Evolutionary conservation across 2,113 vertebrate species (phyloP), one percentile per base, ranked within the genome.

Genomic region (Corythornis cristatus): DNA sequence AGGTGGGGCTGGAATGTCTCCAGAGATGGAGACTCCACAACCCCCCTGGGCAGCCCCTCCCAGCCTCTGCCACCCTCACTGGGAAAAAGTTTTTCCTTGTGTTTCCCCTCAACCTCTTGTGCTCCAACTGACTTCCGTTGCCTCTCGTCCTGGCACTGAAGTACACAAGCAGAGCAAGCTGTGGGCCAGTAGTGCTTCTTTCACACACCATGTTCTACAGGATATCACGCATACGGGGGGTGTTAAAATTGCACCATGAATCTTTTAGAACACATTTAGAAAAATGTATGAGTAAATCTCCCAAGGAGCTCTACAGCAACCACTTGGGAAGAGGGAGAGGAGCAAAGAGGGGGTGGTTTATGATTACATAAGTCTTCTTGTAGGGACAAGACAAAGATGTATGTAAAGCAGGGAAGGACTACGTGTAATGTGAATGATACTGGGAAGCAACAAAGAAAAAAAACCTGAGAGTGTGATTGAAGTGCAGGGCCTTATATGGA

Each of bases 321-420:
- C 18, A 12, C 37, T 19, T 65, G 35, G 70, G 74, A 72, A 78
- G 35, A 57, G 56, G 65, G 51, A 54, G 86, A 95, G 88, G 88
- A 91, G 71, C 2, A 13, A 54, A 31, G 46, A 65, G 45, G 28
- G 45, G 31, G 26, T 48, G 51, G 68, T 70, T 42, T 86, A 70
- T 64, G 88, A 94, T 90, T 96, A 95, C 42, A 22, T 31, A 91
- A 88, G 42, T 54, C 73, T 94, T 95, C 84, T 50, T 88, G 68
- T 73, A 62, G 72, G 93, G 90, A 96, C 40, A 71, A 83, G 93
- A 88, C 60, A 91, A 96, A 97, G 97, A 97, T 97, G 97, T 97
- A 95, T 97, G 95, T 68, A 91, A 95, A 15, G 56, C 42, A 18
- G 77, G 65, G 79, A 91, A 94, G 45, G 77, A 95, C 95, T 74